Base-by-base conservation (phyloP, 92 coral and sea anemone species). In the Porites lobata region DNA sequence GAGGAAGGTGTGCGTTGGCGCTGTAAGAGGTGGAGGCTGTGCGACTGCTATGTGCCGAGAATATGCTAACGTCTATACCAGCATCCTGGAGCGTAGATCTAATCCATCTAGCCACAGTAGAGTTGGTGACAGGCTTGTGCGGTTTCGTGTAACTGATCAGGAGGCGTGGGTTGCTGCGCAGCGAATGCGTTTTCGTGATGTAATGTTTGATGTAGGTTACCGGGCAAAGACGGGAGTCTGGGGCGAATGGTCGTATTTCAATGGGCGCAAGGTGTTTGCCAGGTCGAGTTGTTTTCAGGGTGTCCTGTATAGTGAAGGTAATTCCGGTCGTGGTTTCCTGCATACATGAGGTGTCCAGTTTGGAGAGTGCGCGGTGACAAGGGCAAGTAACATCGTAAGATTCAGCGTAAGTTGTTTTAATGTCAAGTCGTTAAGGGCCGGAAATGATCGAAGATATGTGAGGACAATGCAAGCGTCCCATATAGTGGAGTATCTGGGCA, bases 121-220 rank as follows among this genome's bases (percentile, higher is more conserved):
- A 50, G 38, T 92, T 85, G 19, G 91, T 62, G 13, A 91, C 76
- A 51, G 94, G 91, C 79, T 77, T 91, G 76, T 91, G 94, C 12
- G 92, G 86, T 80, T 69, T 85, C 12, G 79, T 80, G 51, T 85
- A 81, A 78, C 69, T 69, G 83, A 67, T 91, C 84, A 61, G 86
- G 86, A 62, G 38, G 8, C 50, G 70, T n/a, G 26, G 68, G 76
- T 83, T 91, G 88, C 8, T 6, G 9, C 38, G 72, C 65, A 71
- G 79, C 77, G 65, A 87, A 91, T 38, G 59, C 7, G 80, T 90
- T 57, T 57, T 79, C 14, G 54, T 17, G 14, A 86, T 50, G 51
- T 90, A 86, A 2, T 51, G 61, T n/a, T 67, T 58, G 22, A 73
- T 57, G 68, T 78, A 12, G 9, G 21, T 32, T 12, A 62, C 83